Conservation (phyloP, 2,113 vertebrate genomes). For the Sminthopsis crassicaudata region DNA sequence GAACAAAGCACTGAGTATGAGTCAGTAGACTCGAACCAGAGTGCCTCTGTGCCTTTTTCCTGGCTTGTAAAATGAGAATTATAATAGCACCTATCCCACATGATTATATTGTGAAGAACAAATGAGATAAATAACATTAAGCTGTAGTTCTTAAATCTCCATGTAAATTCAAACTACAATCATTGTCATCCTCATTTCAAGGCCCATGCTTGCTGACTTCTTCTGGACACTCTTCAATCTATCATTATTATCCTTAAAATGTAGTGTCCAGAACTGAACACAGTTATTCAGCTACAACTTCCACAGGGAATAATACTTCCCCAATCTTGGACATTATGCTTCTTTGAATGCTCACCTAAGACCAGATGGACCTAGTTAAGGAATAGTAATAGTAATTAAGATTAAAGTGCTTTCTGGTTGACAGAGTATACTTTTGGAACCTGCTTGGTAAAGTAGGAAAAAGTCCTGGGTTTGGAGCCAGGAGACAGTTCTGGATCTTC, state of each 20-base stretch:
- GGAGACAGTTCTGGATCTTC: background rate
- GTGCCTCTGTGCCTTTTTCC: background rate
- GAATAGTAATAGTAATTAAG: background rate
- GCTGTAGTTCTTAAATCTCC: background rate
- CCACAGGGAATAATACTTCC: background rate
- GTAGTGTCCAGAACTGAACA: background rate
- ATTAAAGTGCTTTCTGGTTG: background rate
- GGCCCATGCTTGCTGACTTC: background rate
- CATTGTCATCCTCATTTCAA: background rate
- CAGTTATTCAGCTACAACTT: background rate
- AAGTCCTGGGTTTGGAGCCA: background rate
- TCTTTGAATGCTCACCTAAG: background rate
- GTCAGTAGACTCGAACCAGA: background rate
- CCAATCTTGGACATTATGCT: background rate
- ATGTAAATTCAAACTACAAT: background rate
- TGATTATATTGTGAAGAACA: background rate
- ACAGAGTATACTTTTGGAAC: background rate
- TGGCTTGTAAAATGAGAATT: background rate
- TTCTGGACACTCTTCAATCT: background rate
- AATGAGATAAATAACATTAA: background rate
- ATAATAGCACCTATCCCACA: background rate
- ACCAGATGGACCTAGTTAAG: background rate
- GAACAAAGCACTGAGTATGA: background rate
- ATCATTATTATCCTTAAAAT: background rate
- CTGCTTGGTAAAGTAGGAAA: background rate